Evolutionary conservation across 2,888 invertebrate species (phyloP).

Genomic region (Cosmia pyralina): DNA sequence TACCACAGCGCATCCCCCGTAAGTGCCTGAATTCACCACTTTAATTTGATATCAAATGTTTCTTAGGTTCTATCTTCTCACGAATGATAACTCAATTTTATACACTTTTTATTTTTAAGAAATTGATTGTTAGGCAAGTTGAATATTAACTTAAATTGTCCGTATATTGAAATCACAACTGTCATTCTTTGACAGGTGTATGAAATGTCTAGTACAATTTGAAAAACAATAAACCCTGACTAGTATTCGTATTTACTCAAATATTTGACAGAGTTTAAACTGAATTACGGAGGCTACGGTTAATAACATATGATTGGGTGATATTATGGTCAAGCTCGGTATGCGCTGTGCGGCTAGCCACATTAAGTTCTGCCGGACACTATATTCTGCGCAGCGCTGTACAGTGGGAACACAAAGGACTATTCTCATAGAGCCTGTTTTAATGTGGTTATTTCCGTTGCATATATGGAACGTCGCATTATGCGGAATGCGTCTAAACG

Average conservation of each 20-base stretch:
- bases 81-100: too few relatives aligned
- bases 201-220: background rate
- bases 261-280: constrained; percentile 3
- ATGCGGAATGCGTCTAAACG: constrained; percentile 32
- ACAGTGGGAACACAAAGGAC: constrained; percentile 42
- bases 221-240: background rate
- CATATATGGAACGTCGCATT: constrained; percentile 32
- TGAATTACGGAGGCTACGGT: constrained; percentile 5
- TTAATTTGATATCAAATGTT: background rate
- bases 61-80: background rate
- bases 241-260: background rate
- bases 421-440: constrained; percentile 43
- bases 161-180: background rate
- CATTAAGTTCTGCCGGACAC: constrained; percentile 44
- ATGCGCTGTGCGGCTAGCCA: constrained; percentile 49
- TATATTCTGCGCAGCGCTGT: constrained; percentile 34
- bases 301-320: constrained; percentile 37
- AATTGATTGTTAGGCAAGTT: background rate
- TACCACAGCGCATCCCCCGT: too few relatives aligned
- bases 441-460: constrained; percentile 36
- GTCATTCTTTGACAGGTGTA: background rate
- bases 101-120: background rate
- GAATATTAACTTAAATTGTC: background rate
- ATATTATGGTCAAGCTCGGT: constrained; percentile 40
- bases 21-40: background rate